Evolutionary conservation across 2,113 vertebrate genomes (phyloP).

Genomic region (Nannospalax galili): DNA sequence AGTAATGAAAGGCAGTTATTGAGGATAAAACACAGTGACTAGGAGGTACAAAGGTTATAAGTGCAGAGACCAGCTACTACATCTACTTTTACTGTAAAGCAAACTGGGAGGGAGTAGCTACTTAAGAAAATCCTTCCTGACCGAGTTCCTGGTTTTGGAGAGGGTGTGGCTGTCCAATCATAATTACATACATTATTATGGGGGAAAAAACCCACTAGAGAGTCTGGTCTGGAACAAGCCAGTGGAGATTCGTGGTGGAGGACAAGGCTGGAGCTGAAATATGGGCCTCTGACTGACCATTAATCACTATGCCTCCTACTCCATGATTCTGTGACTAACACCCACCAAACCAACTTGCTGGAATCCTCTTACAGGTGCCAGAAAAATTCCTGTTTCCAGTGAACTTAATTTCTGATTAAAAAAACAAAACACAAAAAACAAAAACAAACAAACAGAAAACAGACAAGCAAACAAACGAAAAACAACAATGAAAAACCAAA

Average conservation of each 20-base stretch:
- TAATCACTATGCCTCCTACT: fast-evolving
- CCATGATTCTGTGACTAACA: neutral
- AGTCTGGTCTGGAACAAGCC: too few species aligned
- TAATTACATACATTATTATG: too few species aligned
- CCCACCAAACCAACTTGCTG: neutral
- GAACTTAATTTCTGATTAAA: neutral
- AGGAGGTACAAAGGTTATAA: neutral
- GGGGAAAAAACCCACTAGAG: too few species aligned
- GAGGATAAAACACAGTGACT: neutral
- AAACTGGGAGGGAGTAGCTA: neutral
- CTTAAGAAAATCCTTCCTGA: neutral
- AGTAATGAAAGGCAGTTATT: neutral
- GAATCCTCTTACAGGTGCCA: neutral
- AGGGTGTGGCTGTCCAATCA: fast-evolving
- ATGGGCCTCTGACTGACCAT: neutral
- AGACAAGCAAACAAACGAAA: too few species aligned
- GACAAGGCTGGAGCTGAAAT: fast-evolving
- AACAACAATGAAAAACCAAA: too few species aligned
- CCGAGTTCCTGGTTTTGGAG: neutral
- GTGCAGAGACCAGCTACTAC: fast-evolving
- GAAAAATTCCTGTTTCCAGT: neutral
- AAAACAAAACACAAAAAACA: too few species aligned
- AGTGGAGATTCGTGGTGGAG: neutral
- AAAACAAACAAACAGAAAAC: too few species aligned
- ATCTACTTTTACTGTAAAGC: neutral